Evolutionary conservation across 2,797 vertebrate species (phyloP).

Genomic region (Sebastes ruberrimus): DNA sequence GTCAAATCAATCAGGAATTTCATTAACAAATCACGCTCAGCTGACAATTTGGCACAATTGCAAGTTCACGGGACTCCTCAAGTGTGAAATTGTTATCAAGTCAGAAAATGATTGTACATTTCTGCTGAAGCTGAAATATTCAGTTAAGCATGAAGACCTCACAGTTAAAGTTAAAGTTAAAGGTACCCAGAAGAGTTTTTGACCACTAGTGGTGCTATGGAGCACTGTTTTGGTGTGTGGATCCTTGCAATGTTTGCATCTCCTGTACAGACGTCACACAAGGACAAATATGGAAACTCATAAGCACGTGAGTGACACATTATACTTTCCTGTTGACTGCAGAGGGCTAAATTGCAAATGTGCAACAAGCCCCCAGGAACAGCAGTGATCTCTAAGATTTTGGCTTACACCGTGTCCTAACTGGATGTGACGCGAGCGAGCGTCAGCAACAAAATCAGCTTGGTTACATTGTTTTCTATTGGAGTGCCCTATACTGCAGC

Average conservation of each 20-base stretch:
- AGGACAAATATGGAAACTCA: too few species aligned
- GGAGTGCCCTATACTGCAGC: too few species aligned
- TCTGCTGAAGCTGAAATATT: conserved; percentile 6
- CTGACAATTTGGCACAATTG: conserved; percentile 8
- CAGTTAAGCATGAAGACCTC: not conserved
- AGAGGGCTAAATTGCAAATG: too few species aligned
- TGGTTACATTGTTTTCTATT: too few species aligned
- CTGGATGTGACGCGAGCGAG: too few species aligned
- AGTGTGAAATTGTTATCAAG: not conserved
- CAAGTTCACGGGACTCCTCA: not conserved
- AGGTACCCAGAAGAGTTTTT: not conserved
- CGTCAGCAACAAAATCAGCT: too few species aligned
- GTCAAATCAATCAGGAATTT: not conserved
- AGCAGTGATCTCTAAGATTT: too few species aligned
- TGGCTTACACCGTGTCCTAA: too few species aligned
- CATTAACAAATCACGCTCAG: not conserved
- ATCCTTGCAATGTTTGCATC: not conserved
- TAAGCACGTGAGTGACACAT: too few species aligned
- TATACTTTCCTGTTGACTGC: too few species aligned
- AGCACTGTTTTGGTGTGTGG: not conserved
- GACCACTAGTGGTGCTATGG: not conserved
- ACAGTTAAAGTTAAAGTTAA: not conserved
- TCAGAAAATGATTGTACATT: not conserved
- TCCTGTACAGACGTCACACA: too few species aligned
- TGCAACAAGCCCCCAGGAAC: too few species aligned